phyloP scores from a whole-genome alignment of 1,140 invertebrate genomes.

The Cepaea nemoralis region DNA sequence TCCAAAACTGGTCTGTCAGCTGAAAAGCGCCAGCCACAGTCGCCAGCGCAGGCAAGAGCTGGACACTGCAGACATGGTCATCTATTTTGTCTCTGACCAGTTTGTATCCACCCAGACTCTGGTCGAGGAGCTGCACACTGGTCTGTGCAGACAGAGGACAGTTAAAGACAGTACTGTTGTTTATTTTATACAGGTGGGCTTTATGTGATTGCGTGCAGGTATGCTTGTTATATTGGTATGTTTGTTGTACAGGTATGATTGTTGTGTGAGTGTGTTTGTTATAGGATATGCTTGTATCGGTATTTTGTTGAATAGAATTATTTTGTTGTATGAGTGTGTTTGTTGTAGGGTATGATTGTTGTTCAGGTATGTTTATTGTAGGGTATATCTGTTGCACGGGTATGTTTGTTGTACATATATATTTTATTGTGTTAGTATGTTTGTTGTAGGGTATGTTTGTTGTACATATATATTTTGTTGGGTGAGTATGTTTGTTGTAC shows the following conservation, averaged over 20 bases:
- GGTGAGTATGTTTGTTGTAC: too few relatives aligned
- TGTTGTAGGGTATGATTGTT: not conserved
- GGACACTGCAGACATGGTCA: constrained; percentile 49
- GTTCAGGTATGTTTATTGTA: too few relatives aligned
- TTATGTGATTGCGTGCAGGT: not conserved
- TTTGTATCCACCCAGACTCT: constrained; percentile 43
- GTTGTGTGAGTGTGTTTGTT: not conserved
- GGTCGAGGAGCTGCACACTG: constrained; percentile 53
- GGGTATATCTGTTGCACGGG: too few relatives aligned
- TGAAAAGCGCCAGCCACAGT: constrained; percentile 7
- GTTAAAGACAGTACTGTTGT: constrained; percentile 27
- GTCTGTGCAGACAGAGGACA: constrained; percentile 50
- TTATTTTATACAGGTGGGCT: constrained; percentile 14
- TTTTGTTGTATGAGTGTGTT: too few relatives aligned
- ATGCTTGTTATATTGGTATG: not conserved
- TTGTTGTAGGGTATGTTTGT: too few relatives aligned
- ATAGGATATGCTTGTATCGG: not conserved
- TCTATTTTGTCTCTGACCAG: constrained; percentile 52
- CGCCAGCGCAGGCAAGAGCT: constrained; percentile 42
- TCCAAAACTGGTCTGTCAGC: constrained; percentile 28
- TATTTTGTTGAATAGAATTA: too few relatives aligned
- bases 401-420: too few relatives aligned
- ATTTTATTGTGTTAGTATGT: too few relatives aligned
- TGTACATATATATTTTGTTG: too few relatives aligned
- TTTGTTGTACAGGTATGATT: not conserved